These are phyloP conservation scores for Sylvicola fuscatus DNA, from an alignment of 2,888 invertebrate genomes.

Conservation along the genomic window DNA sequence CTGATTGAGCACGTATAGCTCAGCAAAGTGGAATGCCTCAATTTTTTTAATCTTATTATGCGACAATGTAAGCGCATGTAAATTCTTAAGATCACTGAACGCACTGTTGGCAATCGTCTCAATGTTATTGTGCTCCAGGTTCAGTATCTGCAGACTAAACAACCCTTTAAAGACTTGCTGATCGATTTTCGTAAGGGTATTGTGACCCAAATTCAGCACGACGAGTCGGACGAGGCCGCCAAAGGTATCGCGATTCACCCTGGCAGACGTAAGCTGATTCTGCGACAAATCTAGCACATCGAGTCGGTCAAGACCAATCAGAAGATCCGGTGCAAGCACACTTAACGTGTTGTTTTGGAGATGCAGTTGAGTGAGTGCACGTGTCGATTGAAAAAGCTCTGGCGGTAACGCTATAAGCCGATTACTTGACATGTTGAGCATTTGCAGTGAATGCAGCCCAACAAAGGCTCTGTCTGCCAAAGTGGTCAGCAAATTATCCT, in stretches of 20 bases:
- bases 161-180: conserved; percentile 50
- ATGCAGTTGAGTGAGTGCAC: conserved; percentile 48
- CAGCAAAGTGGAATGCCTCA: conserved; percentile 47
- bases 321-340: conserved; percentile 50
- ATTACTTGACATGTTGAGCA: conserved; percentile 62
- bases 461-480: conserved; percentile 55
- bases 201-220: conserved; percentile 52
- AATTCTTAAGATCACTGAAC: conserved; percentile 51
- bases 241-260: conserved; percentile 60
- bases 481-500: conserved; percentile 54
- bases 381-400: conserved; percentile 53
- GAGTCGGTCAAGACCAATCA: conserved; percentile 51
- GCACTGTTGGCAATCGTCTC: conserved; percentile 49
- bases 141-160: conserved; percentile 51
- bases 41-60: conserved; percentile 49
- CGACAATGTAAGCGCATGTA: conserved; percentile 53
- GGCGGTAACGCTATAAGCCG: conserved; percentile 55
- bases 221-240: conserved; percentile 50
- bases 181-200: conserved; percentile 50
- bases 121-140: conserved; percentile 50
- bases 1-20: conserved; percentile 50
- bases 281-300: conserved; percentile 50
- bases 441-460: conserved; percentile 43
- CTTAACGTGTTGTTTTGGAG: conserved; percentile 58
- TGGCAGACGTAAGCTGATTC: conserved; percentile 55